These are phyloP conservation scores for Germaria angustata DNA, from an alignment of 2,888 invertebrate genomes.

Conservation along the genomic window DNA sequence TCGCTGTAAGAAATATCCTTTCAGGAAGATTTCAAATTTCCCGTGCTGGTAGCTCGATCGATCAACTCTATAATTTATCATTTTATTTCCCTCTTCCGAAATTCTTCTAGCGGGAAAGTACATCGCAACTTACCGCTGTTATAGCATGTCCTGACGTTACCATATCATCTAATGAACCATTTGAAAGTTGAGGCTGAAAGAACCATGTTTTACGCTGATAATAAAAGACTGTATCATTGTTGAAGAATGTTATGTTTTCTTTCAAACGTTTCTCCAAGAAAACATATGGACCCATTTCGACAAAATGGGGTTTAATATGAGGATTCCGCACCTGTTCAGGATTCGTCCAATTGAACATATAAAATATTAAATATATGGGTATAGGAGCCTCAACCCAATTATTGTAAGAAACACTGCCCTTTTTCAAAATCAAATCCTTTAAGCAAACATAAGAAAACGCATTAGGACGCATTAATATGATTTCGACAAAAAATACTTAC, in stretches of 20 bases:
- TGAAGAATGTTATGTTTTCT: constrained; percentile 83
- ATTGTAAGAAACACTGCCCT: constrained; percentile 84
- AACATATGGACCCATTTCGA: constrained; percentile 84
- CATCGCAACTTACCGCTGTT: constrained; percentile 83
- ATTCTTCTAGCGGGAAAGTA: too few species aligned
- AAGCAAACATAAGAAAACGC: neutral
- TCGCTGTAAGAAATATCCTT: too few species aligned
- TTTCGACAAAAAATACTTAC: constrained; percentile 70
- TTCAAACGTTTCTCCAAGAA: constrained; percentile 80
- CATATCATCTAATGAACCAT: constrained; percentile 84
- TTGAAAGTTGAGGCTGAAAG: constrained; percentile 85
- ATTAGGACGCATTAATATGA: too few species aligned
- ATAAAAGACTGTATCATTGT: constrained; percentile 88
- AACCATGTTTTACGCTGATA: constrained; percentile 88
- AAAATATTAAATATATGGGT: constrained; percentile 88
- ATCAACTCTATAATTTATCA: too few species aligned
- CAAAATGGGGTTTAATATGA: constrained; percentile 83
- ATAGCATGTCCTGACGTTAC: constrained; percentile 90
- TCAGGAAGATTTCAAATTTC: too few species aligned
- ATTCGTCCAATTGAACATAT: constrained; percentile 91
- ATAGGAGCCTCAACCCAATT: constrained; percentile 91
- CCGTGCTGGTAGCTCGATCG: too few species aligned
- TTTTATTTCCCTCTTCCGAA: too few species aligned
- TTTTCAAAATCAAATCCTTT: constrained; percentile 84
- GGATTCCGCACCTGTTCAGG: constrained; percentile 82